These are phyloP conservation scores for Nerophis ophidion DNA, from an alignment of 2,113 vertebrate species.

Conservation along the genomic window DNA sequence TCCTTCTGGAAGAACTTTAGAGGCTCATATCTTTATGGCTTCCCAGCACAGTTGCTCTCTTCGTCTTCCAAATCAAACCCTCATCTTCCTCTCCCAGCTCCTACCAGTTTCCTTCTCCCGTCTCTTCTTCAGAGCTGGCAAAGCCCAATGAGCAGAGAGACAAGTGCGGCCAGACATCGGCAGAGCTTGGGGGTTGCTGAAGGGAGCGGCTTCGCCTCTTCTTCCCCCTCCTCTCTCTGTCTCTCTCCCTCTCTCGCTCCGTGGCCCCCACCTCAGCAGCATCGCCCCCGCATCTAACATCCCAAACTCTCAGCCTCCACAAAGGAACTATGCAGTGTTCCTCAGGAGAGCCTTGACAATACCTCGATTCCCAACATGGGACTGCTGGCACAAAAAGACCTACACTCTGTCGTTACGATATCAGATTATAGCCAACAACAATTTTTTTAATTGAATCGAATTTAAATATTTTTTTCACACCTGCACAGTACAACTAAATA, in stretches of 20 bases:
- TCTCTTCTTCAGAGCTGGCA: not conserved
- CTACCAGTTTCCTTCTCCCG: not conserved
- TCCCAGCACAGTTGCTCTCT: not conserved
- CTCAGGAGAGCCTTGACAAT: too few species aligned
- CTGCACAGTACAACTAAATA: too few species aligned
- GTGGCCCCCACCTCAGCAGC: not conserved
- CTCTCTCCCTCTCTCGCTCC: conserved; percentile 14
- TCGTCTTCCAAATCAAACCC: not conserved
- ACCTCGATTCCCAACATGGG: too few species aligned
- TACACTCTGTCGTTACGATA: too few species aligned
- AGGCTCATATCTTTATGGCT: not conserved
- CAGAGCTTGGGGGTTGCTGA: conserved; percentile 27
- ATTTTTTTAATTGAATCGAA: too few species aligned
- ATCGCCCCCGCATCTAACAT: conserved; percentile 19
- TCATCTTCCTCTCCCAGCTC: not conserved
- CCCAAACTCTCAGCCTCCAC: conserved; percentile 23
- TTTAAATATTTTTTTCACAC: too few species aligned
- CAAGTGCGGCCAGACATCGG: conserved; percentile 27
- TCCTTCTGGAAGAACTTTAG: not conserved
- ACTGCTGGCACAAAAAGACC: too few species aligned
- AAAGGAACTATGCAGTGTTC: not conserved
- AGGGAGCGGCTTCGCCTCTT: conserved; percentile 40
- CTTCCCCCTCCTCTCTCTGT: conserved; percentile 14
- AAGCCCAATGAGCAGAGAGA: conserved; percentile 19
- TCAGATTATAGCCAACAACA: too few species aligned